These are phyloP conservation scores for Bovichtus diacanthus DNA, from an alignment of 2,797 vertebrate species.

Conservation along the genomic window DNA sequence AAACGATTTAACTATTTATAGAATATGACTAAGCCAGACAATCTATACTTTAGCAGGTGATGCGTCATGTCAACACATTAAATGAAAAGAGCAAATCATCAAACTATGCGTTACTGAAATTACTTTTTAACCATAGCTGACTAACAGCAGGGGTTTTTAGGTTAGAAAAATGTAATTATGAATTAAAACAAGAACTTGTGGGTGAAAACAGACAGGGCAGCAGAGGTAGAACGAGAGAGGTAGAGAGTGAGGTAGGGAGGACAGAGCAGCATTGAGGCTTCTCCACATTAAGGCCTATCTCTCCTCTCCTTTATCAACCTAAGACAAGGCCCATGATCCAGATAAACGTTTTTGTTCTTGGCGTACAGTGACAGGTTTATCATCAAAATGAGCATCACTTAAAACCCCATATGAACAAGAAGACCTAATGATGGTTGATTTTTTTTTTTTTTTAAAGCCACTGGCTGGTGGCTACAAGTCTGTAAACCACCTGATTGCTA, in stretches of 20 bases:
- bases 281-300: conserved; percentile 73
- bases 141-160: not conserved
- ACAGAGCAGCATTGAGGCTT: conserved; percentile 55
- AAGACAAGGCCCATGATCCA: conserved; percentile 25
- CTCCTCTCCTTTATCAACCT: conserved; percentile 46
- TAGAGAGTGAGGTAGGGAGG: conserved; percentile 73
- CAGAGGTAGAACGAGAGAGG: conserved; percentile 66
- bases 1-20: not conserved
- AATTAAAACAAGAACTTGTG: not conserved
- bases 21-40: not conserved
- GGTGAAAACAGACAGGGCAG: not conserved
- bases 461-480: not conserved
- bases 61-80: not conserved
- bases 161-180: not conserved
- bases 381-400: conserved; percentile 14
- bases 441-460: conserved; percentile 10
- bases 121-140: not conserved
- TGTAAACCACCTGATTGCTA: conserved; percentile 15
- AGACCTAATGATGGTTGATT: not conserved
- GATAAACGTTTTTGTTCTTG: not conserved
- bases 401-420: not conserved
- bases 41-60: not conserved
- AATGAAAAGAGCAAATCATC: conserved; percentile 1
- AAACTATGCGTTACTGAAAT: not conserved
- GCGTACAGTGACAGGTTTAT: conserved; percentile 41